phyloP scores from a whole-genome alignment of 1,140 invertebrate species.

The Pantala flavescens region DNA sequence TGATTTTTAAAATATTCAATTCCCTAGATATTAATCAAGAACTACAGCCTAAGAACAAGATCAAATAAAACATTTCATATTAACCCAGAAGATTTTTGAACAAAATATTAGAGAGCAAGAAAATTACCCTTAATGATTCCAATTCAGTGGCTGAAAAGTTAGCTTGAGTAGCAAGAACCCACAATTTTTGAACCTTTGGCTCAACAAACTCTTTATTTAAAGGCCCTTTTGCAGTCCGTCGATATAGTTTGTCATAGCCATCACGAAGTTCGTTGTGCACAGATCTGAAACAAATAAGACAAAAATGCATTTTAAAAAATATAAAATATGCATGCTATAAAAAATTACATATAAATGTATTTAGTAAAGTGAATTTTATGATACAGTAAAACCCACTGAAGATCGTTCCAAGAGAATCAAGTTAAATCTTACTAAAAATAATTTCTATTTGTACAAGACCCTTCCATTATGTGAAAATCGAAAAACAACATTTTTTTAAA shows the following conservation, averaged over 20 bases:
- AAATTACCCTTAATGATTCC: constrained; percentile 61
- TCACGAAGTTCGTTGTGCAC: constrained; percentile 68
- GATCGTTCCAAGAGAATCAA: too few species aligned
- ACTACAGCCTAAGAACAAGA: too few species aligned
- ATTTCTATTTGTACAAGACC: too few species aligned
- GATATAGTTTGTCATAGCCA: constrained; percentile 67
- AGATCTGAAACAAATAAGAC: constrained; percentile 39
- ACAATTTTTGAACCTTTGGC: constrained; percentile 76
- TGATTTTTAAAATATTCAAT: too few species aligned
- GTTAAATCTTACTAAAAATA: too few species aligned
- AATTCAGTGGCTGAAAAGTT: constrained; percentile 75
- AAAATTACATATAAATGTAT: neutral
- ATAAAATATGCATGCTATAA: constrained; percentile 14
- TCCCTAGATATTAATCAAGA: too few species aligned
- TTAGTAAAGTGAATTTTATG: neutral
- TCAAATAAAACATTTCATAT: too few species aligned
- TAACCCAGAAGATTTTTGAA: too few species aligned
- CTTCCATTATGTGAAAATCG: too few species aligned
- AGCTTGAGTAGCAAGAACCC: constrained; percentile 65
- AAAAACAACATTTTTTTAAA: too few species aligned
- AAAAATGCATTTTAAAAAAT: constrained; percentile 14
- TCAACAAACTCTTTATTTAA: constrained; percentile 78
- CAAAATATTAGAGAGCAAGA: too few species aligned
- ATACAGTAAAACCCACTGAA: too few species aligned
- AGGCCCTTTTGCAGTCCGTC: constrained; percentile 58